phyloP scores from a whole-genome alignment of 2,888 invertebrate genomes.

The Erebia aethiops region DNA sequence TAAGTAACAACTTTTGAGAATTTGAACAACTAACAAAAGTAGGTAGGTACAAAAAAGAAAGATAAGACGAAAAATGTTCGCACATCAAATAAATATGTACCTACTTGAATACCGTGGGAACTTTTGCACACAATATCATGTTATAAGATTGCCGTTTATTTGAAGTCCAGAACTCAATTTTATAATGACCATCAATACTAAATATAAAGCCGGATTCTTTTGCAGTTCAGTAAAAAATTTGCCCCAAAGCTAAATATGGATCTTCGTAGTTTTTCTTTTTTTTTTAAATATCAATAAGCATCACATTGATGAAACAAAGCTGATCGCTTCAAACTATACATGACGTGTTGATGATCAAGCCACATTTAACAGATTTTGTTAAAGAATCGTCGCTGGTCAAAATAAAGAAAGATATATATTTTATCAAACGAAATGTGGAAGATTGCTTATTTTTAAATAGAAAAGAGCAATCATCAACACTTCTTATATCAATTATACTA shows the following conservation, averaged over 20 bases:
- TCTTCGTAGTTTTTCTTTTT: constrained; percentile 73
- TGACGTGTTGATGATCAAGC: constrained; percentile 69
- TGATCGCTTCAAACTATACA: constrained; percentile 52
- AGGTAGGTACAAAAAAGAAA: not conserved
- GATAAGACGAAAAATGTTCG: not conserved
- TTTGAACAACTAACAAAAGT: constrained; percentile 14
- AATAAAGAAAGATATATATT: not conserved
- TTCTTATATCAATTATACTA: constrained; percentile 47
- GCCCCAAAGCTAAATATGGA: constrained; percentile 69
- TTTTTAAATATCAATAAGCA: constrained; percentile 48
- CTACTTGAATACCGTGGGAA: constrained; percentile 21
- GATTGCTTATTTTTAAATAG: constrained; percentile 58
- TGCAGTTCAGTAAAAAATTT: constrained; percentile 68
- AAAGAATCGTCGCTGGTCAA: constrained; percentile 52
- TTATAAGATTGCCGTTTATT: constrained; percentile 55
- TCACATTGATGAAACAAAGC: constrained; percentile 70
- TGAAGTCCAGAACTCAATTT: constrained; percentile 44
- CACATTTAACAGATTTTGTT: constrained; percentile 59
- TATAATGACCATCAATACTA: constrained; percentile 29
- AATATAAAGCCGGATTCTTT: constrained; percentile 58
- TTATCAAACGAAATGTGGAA: constrained; percentile 63
- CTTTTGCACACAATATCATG: constrained; percentile 49
- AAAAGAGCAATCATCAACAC: constrained; percentile 71
- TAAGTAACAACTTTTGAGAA: constrained; percentile 11
- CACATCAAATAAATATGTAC: constrained; percentile 15